These are phyloP conservation scores for Orientallactaga bullata DNA, from an alignment of 2,113 vertebrate species.

Conservation along the genomic window DNA sequence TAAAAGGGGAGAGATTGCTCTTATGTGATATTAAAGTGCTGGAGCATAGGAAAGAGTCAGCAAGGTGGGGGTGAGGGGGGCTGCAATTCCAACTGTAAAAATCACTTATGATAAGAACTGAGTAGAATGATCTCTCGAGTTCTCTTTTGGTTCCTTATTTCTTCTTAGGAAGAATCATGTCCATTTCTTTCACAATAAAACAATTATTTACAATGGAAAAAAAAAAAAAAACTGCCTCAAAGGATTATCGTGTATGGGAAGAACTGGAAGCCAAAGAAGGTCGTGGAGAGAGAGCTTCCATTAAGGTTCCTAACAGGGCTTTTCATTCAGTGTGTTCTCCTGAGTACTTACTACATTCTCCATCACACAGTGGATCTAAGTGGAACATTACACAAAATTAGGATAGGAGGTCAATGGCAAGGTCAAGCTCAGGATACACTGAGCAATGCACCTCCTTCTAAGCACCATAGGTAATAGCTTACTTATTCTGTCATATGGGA, in stretches of 20 bases:
- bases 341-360: neutral
- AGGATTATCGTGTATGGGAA: neutral
- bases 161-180: neutral
- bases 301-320: neutral
- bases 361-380: neutral
- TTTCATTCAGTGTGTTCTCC: neutral
- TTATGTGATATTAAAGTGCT: neutral
- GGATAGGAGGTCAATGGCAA: neutral
- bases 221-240: neutral
- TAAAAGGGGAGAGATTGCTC: neutral
- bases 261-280: neutral
- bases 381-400: neutral
- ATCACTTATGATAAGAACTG: neutral
- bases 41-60: neutral
- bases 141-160: slow-evolving; percentile 22
- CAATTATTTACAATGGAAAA: neutral
- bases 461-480: neutral
- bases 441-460: neutral
- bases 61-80: neutral
- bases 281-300: neutral
- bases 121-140: slow-evolving; percentile 29
- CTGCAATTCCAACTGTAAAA: neutral
- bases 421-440: neutral
- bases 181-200: neutral
- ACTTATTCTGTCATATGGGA: neutral